A percentile compares a stretch with the other conserved stretches of the same genome.
phyloP scores from a whole-genome alignment of 2,113 vertebrate species.

The Ageneiosus marmoratus region DNA sequence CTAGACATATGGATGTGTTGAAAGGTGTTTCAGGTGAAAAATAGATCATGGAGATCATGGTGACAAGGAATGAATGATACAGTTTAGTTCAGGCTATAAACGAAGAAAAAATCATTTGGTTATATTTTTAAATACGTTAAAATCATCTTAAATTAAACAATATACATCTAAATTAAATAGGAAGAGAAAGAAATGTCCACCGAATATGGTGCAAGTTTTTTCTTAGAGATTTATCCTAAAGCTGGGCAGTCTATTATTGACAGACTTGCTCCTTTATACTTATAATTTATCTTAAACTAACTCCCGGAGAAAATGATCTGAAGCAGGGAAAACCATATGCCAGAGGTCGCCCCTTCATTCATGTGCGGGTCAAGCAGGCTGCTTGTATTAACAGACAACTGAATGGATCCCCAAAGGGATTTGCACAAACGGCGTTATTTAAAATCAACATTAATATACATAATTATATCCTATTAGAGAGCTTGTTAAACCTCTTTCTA shows the following conservation, averaged over 20 bases:
- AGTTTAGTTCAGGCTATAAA: no score
- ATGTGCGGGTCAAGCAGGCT: slow-evolving; percentile 10
- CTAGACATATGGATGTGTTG: no score
- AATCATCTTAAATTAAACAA: no score
- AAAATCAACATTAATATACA: slow-evolving; percentile 8
- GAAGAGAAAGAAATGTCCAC: neutral
- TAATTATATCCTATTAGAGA: slow-evolving; percentile 4
- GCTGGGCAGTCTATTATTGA: neutral
- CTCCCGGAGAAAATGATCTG: neutral
- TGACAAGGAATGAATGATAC: no score
- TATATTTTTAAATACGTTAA: no score
- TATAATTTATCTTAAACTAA: neutral
- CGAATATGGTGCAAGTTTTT: neutral
- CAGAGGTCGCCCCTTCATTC: slow-evolving; percentile 9
- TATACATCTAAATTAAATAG: no score
- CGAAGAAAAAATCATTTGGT: no score
- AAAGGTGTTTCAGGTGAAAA: no score
- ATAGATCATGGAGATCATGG: no score
- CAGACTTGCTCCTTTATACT: neutral
- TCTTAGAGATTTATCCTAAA: neutral
- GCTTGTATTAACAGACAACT: neutral
- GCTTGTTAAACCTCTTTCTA: slow-evolving; percentile 9
- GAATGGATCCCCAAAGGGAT: slow-evolving; percentile 14
- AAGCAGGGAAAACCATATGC: neutral
- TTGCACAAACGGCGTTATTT: neutral